Base-by-base conservation (phyloP, 2,113 vertebrate species). In the Acrocephalus arundinaceus region DNA sequence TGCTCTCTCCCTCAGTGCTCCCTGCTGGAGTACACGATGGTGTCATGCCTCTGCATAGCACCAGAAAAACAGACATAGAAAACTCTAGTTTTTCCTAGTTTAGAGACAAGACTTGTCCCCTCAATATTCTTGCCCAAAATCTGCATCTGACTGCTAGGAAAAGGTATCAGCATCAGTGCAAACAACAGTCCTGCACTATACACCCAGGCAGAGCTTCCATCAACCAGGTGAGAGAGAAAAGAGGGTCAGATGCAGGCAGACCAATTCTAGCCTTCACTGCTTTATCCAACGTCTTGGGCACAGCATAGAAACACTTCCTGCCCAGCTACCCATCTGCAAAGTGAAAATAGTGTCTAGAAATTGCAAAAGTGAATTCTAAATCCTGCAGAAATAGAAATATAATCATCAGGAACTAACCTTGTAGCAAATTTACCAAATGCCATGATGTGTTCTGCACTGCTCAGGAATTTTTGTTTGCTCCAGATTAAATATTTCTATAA, bases 111-210 rank as follows among this genome's bases (percentile, higher is more conserved):
- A 85, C 21, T 27, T 49, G n/a, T 78, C 55, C 37, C 37, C 61
- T 41, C 75, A 35, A 31, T 25, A 22, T 39, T 68, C 46, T 14
- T 62, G 72, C 43, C 81, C 27, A 35, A 58, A 68, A 37, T 3
- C 31, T 6, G 13, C 2, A 1, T 55, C 14, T 54, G 51, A 33
- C n/a, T 1, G 3, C 20, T 1, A 51, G 19, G 11, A 46, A 62
- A 66, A 54, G 13, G 54, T n/a, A 41, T 21, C 51, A 75, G 45
- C 67, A 91, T 30, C 59, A 77, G 41, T 59, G 90, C 37, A 68
- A 59, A 37, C 0, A 2, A 66, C 31, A 66, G 19, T 12, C 35
- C 66, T 85, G 61, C 0, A 1, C 10, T 31, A 20, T 15, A 59
- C 45, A 28, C 4, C 2, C 2, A 92, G n/a, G 27, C 21, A 61